A percentile compares a stretch with the other conserved stretches of the same genome.
phyloP scores from a whole-genome alignment of 2,888 invertebrate genomes.

The Hyposoter dolosus region DNA sequence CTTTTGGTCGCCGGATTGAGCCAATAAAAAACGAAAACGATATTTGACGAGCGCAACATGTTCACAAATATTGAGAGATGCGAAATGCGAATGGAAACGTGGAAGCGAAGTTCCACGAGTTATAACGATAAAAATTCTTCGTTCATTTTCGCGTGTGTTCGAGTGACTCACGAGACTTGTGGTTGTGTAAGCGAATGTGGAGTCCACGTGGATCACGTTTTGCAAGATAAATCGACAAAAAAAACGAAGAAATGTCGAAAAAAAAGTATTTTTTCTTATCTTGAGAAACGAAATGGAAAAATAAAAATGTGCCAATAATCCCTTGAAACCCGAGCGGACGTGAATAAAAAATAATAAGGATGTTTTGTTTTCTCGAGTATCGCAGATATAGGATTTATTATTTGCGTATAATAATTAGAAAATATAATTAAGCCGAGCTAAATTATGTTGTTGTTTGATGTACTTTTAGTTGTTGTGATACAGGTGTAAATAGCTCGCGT shows the following conservation, averaged over 20 bases:
- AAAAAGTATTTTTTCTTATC: background rate
- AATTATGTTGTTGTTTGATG: slow-evolving; percentile 79
- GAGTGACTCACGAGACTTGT: slow-evolving; percentile 6
- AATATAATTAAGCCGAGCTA: slow-evolving; percentile 85
- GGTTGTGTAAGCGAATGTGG: slow-evolving; percentile 6
- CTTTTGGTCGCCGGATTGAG: slow-evolving; percentile 25
- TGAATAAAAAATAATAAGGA: slow-evolving; percentile 36
- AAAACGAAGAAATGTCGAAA: background rate
- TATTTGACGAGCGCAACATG: background rate
- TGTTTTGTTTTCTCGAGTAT: slow-evolving; percentile 78
- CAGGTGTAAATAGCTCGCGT: slow-evolving; percentile 78
- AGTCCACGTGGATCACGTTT: background rate
- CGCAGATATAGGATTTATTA: slow-evolving; percentile 84
- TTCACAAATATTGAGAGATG: background rate
- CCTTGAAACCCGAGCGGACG: slow-evolving; percentile 15
- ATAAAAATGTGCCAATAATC: background rate
- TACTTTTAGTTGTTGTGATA: slow-evolving; percentile 74
- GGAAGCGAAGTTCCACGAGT: background rate
- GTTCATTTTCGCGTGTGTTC: background rate
- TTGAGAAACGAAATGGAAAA: background rate
- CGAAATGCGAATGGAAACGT: background rate
- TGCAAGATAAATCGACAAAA: background rate
- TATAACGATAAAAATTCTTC: background rate
- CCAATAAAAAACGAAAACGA: background rate
- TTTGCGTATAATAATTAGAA: slow-evolving; percentile 84